A percentile compares a stretch with the other conserved stretches of the same genome.
Conservation (phyloP, 2,797 vertebrate species). For the Staurois parvus region DNA sequence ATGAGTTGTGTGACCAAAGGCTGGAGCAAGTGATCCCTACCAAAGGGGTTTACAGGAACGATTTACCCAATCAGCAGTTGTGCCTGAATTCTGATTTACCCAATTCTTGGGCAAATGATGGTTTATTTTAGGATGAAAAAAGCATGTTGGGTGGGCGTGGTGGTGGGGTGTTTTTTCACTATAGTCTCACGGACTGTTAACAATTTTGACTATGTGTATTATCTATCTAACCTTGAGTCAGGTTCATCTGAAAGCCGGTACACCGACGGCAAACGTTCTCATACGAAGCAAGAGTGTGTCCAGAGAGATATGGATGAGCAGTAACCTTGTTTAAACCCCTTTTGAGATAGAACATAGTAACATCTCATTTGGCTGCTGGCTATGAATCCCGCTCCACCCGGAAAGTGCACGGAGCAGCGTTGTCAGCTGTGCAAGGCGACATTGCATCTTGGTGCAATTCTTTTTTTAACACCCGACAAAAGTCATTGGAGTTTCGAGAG, state of each 20-base stretch:
- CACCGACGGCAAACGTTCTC: too few species aligned
- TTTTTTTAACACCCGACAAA: not conserved
- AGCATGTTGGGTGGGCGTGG: too few species aligned
- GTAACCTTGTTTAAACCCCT: slow-evolving; percentile 1
- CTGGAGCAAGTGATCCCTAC: too few species aligned
- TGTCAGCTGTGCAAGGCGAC: not conserved
- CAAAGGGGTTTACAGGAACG: too few species aligned
- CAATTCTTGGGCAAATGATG: too few species aligned
- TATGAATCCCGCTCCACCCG: not conserved
- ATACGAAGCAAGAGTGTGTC: too few species aligned
- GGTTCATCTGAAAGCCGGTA: not conserved
- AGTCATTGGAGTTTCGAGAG: not conserved
- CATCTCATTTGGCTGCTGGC: not conserved
- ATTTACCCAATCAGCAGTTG: too few species aligned
- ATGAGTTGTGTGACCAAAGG: too few species aligned
- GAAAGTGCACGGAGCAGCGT: not conserved
- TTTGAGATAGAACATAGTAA: slow-evolving; percentile 14
- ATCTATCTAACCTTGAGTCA: not conserved
- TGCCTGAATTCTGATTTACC: too few species aligned
- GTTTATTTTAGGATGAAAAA: too few species aligned
- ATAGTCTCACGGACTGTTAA: not conserved
- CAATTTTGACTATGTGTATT: not conserved
- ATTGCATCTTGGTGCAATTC: not conserved
- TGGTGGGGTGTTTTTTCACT: not conserved
- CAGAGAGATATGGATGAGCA: not conserved